phyloP scores from a whole-genome alignment of 2,888 invertebrate genomes.

The Clunio marinus region DNA sequence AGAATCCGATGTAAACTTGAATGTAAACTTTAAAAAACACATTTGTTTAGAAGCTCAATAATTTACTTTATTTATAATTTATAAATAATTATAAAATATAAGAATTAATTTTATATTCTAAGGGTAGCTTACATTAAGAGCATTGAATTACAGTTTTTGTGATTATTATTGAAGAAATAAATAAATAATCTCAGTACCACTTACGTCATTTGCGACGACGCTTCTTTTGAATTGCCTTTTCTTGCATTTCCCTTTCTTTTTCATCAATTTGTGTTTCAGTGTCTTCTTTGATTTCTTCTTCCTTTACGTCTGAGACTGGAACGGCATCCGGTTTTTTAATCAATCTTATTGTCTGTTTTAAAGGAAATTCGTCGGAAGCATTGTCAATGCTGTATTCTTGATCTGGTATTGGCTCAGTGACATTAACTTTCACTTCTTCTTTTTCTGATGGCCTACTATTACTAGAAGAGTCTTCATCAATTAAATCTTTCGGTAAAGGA shows the following conservation, averaged over 20 bases:
- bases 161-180: too few relatives aligned
- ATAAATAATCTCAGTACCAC: constrained; percentile 14
- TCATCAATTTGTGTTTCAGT: constrained; percentile 45
- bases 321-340: constrained; percentile 43
- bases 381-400: constrained; percentile 55
- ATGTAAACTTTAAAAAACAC: too few relatives aligned
- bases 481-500: constrained; percentile 55
- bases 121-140: too few relatives aligned
- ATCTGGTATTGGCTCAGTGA: constrained; percentile 46
- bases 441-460: constrained; percentile 45
- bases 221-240: constrained; percentile 40
- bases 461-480: constrained; percentile 64
- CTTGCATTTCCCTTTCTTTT: constrained; percentile 27
- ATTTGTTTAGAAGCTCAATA: too few relatives aligned
- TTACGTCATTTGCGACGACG: constrained; percentile 32
- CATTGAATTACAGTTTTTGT: too few relatives aligned
- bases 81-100: too few relatives aligned
- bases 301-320: constrained; percentile 49
- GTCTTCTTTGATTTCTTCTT: constrained; percentile 43
- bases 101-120: too few relatives aligned
- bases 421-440: constrained; percentile 52
- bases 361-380: constrained; percentile 40
- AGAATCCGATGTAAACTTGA: too few relatives aligned
- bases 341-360: constrained; percentile 31
- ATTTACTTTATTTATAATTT: too few relatives aligned